Evolutionary conservation across 1,140 invertebrate species (phyloP).

Genomic region (Homalodisca vitripennis): DNA sequence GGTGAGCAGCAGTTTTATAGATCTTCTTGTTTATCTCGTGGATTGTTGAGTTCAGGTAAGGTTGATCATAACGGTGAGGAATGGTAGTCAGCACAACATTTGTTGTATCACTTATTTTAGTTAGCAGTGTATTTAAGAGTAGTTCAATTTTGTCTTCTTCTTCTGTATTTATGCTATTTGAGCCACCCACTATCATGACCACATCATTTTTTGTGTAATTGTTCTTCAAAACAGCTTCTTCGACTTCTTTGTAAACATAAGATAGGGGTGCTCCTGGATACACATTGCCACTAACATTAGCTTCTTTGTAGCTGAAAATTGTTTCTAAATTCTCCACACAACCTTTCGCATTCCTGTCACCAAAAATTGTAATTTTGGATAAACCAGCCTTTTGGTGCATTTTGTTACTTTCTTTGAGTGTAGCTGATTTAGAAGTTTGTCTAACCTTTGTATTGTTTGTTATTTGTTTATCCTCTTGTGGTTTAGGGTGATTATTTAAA

Average conservation of each 20-base stretch:
- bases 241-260: neutral
- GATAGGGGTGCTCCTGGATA: neutral
- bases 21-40: neutral
- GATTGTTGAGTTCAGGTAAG: neutral
- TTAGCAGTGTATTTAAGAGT: neutral
- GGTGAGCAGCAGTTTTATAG: neutral
- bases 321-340: neutral
- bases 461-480: too few relatives aligned
- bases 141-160: neutral
- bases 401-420: too few relatives aligned
- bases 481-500: too few relatives aligned
- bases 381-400: too few relatives aligned
- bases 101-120: neutral
- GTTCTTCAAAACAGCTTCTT: neutral
- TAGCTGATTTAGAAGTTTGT: too few relatives aligned
- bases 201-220: constrained; percentile 4
- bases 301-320: neutral
- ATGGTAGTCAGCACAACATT: neutral
- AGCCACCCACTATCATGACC: neutral
- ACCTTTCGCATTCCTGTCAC: neutral
- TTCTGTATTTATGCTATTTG: constrained; percentile 11
- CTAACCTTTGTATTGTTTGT: too few relatives aligned
- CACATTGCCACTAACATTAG: neutral
- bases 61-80: neutral
- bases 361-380: neutral